Base-by-base conservation (phyloP, 2,888 invertebrate genomes). In the Aporophyla nigra region DNA sequence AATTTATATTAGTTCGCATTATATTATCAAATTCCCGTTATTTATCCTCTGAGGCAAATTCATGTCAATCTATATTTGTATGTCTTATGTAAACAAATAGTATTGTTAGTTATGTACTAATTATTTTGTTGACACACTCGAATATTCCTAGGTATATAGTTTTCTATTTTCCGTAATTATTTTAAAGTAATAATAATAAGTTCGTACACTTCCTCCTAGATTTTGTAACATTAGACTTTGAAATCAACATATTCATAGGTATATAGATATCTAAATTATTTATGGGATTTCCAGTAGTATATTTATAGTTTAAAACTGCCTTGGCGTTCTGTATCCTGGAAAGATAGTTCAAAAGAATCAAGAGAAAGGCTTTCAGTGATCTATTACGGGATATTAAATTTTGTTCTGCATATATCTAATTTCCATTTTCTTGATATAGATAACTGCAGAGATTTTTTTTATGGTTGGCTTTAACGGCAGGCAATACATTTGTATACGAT, bases 41-140 rank as follows among this genome's bases (percentile, higher is more conserved):
- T 62, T 71, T 84, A 65, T 76, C 71, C 82, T 71, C 5, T 61
- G n/a, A 61, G 61, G 76, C 43, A 71, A 63, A 71, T 40, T 12
- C 51, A 33, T 33, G 19, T 58, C 14, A 53, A 40, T 9, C 27
- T 75, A 59, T 74, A 68, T 56, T 61, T 71, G 54, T 33, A 16
- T 49, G 10, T 14, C 24, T 54, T 21, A 9, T 27, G 16, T 56
- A 59, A 54, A 80, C 46, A 70, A 68, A n/a, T 46, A 1, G 33
- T 56, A 65, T 68, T 63, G 75, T 75, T 56, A 51, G 21, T 46
- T 33, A 9, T 2, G 33, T 33, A 33, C 1, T 21, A 12, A 56
- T 66, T 67, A 69, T 81, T 9, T 66, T 24, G 0, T 65, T 51
- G 51, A 59, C 62, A 43, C 7, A 21, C 27, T 24, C 16, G 14